These are phyloP conservation scores for Sebastes iracundus DNA, from an alignment of 2,797 vertebrate genomes.

Conservation along the genomic window DNA sequence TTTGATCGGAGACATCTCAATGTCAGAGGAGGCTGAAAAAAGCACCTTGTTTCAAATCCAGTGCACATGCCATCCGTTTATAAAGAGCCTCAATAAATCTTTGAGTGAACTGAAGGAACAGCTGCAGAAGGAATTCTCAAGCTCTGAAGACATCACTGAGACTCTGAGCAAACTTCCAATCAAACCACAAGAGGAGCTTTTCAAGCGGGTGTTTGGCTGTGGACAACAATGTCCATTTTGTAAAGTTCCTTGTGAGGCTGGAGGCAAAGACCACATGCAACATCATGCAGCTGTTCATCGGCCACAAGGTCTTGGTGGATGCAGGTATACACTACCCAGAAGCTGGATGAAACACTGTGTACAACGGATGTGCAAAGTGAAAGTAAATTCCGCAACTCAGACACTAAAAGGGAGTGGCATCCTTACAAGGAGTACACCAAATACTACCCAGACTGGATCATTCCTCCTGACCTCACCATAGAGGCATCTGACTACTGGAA, in stretches of 20 bases:
- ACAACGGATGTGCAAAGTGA: slow-evolving; percentile 39
- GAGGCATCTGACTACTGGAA: slow-evolving; percentile 75
- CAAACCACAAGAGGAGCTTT: slow-evolving; percentile 64
- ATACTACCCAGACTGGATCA: slow-evolving; percentile 65
- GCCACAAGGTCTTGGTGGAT: slow-evolving; percentile 37
- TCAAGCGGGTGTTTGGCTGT: slow-evolving; percentile 60
- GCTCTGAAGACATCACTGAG: neutral
- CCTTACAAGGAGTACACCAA: slow-evolving; percentile 37
- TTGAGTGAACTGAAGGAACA: slow-evolving; percentile 17
- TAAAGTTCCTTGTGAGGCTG: slow-evolving; percentile 73
- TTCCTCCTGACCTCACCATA: slow-evolving; percentile 52
- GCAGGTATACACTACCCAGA: accelerated
- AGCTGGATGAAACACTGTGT: slow-evolving; percentile 39
- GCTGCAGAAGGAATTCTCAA: slow-evolving; percentile 25
- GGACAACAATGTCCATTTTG: slow-evolving; percentile 73
- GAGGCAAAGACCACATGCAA: slow-evolving; percentile 42
- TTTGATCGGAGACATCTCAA: slow-evolving; percentile 50
- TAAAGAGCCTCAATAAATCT: slow-evolving; percentile 5
- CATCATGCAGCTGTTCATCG: slow-evolving; percentile 67
- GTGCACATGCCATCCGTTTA: slow-evolving; percentile 38
- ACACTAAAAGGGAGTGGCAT: accelerated
- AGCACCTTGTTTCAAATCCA: slow-evolving; percentile 55
- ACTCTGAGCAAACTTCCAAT: slow-evolving; percentile 39
- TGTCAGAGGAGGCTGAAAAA: slow-evolving; percentile 41
- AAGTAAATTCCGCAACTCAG: accelerated